Percentiles rank a stretch among this genome's conserved stretches.
Conservation (phyloP, 2,888 invertebrate species). For the Deroplatys truncata region DNA sequence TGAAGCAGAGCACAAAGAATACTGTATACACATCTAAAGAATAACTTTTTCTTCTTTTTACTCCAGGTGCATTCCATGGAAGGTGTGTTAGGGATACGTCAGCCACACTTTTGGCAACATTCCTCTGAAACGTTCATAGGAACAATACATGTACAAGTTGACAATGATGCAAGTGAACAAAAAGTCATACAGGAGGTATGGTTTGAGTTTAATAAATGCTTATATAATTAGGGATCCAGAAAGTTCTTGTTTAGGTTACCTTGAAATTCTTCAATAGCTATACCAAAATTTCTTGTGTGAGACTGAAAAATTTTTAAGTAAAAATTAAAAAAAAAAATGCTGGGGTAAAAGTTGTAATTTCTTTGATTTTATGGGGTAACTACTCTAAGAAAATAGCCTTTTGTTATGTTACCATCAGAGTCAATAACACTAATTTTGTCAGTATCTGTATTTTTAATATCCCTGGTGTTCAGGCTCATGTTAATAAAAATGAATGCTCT, state of each 20-base stretch:
- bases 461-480: no score
- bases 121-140: conserved; percentile 24
- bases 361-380: not conserved
- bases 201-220: not conserved
- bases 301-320: not conserved
- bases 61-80: conserved; percentile 23
- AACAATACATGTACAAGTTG: conserved; percentile 26
- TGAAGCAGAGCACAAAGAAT: no score
- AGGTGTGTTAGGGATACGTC: conserved; percentile 23
- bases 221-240: no score
- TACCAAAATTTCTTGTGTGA: not conserved
- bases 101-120: conserved; percentile 31
- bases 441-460: no score
- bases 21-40: not conserved
- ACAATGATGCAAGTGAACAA: conserved; percentile 28
- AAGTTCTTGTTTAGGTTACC: no score
- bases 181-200: conserved; percentile 30
- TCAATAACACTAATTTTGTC: no score
- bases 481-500: no score
- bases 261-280: no score
- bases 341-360: not conserved
- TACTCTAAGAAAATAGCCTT: not conserved
- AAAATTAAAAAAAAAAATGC: not conserved
- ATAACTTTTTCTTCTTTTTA: not conserved
- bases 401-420: no score